These are phyloP conservation scores for Frankliniella intonsa DNA, from an alignment of 2,888 invertebrate genomes.

Conservation along the genomic window DNA sequence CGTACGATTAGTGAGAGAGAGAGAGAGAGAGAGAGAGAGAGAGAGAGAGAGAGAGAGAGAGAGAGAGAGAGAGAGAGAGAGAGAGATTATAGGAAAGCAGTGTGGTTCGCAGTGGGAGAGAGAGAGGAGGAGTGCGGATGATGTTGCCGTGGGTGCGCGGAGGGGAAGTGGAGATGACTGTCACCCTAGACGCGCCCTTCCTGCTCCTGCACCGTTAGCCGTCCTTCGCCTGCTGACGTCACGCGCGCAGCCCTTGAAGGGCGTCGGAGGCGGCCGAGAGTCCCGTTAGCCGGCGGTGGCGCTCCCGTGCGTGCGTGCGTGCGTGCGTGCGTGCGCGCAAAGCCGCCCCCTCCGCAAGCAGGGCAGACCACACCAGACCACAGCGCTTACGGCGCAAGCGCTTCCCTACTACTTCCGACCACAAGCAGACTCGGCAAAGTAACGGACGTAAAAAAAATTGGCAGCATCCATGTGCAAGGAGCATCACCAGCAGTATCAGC, in stretches of 20 bases:
- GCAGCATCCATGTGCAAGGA: no score
- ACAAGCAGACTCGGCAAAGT: no score
- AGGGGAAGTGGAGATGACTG: neutral
- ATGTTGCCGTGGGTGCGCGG: neutral
- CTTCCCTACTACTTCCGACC: no score
- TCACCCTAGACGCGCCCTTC: conserved; percentile 23
- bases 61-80: no score
- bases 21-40: no score
- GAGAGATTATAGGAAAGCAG: neutral
- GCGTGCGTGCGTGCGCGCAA: neutral
- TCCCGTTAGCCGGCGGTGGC: neutral
- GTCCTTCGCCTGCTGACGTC: conserved; percentile 14
- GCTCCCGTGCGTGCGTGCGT: neutral
- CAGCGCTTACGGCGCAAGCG: no score
- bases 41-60: no score
- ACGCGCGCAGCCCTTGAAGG: conserved; percentile 5
- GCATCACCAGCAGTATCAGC: no score
- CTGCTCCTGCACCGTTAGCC: conserved; percentile 1
- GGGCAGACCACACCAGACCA: no score
- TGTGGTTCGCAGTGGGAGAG: neutral
- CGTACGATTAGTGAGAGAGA: no score
- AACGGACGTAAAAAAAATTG: no score
- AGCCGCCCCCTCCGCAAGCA: neutral
- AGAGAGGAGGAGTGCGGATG: neutral
- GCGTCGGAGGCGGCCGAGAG: neutral